These are phyloP conservation scores for Oeneis ivallda DNA, from an alignment of 2,888 invertebrate genomes.

Conservation along the genomic window DNA sequence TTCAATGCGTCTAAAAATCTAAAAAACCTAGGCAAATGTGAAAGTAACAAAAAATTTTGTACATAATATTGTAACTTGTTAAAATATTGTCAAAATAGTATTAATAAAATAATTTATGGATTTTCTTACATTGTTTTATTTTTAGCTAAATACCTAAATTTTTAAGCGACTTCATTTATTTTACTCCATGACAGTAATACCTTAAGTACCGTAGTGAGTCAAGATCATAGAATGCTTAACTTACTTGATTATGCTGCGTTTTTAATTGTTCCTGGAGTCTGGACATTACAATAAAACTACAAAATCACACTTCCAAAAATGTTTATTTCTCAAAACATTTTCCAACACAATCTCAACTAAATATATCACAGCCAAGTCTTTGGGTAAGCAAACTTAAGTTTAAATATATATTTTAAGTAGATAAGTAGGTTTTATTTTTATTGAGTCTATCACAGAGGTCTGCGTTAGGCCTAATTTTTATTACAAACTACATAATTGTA, in stretches of 20 bases:
- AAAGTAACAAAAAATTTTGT: constrained; percentile 57
- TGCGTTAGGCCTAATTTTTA: no score
- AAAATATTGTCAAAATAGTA: constrained; percentile 76
- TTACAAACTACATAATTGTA: no score
- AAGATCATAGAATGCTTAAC: no score
- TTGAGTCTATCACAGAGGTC: no score
- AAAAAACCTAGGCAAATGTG: constrained; percentile 28
- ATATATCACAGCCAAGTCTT: constrained; percentile 59
- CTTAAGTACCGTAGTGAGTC: no score
- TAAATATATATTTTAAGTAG: neutral
- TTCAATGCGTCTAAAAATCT: constrained; percentile 30
- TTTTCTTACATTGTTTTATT: constrained; percentile 59
- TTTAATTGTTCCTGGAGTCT: no score
- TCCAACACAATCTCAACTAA: constrained; percentile 28
- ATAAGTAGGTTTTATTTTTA: no score
- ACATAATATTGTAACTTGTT: constrained; percentile 78
- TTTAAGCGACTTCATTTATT: constrained; percentile 33
- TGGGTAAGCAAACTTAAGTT: constrained; percentile 16
- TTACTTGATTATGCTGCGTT: no score
- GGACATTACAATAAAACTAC: constrained; percentile 8
- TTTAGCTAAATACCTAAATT: neutral
- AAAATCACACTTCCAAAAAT: constrained; percentile 35
- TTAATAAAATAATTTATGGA: constrained; percentile 80
- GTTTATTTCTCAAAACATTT: constrained; percentile 32
- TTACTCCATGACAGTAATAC: no score